phyloP scores from a whole-genome alignment of 1,140 invertebrate genomes.

The Paramacrobiotus metropolitanus region DNA sequence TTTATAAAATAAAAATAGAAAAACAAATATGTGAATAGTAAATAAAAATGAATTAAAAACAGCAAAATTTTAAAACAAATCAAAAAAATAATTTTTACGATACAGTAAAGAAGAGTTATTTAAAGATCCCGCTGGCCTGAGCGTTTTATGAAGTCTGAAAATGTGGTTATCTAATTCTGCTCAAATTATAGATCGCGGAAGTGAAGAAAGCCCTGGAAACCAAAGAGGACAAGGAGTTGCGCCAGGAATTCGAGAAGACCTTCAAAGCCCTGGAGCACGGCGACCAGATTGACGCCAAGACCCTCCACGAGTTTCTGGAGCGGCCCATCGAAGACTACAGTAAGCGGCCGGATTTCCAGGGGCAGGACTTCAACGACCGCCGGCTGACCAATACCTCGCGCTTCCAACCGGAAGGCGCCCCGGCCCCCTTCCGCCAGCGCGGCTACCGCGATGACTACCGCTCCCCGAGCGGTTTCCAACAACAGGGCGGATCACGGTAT shows the following conservation, averaged over 20 bases:
- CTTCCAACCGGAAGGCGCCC: neutral
- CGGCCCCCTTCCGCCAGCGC: neutral
- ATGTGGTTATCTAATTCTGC: slow-evolving; percentile 3
- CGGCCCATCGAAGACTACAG: neutral
- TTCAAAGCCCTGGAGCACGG: slow-evolving; percentile 22
- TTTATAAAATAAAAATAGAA: neutral
- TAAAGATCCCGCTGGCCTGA: neutral
- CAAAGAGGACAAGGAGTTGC: slow-evolving; percentile 19
- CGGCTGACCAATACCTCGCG: neutral
- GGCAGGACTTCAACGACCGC: neutral
- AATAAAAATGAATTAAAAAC: neutral
- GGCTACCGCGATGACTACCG: neutral
- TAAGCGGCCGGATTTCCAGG: neutral
- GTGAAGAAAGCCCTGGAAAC: slow-evolving; percentile 12
- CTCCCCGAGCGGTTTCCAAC: neutral
- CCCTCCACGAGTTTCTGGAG: neutral
- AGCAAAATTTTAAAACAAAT: neutral
- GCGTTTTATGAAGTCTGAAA: neutral
- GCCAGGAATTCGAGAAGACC: slow-evolving; percentile 24
- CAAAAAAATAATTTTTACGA: neutral
- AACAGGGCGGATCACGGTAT: neutral
- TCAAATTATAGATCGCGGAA: slow-evolving; percentile 6
- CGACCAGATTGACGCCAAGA: slow-evolving; percentile 14
- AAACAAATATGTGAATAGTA: neutral
- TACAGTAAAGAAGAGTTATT: neutral